Percentiles rank a stretch among this genome's conserved stretches.
phyloP scores from a whole-genome alignment of 2,797 vertebrate species.

The Hippocampus kuda region DNA sequence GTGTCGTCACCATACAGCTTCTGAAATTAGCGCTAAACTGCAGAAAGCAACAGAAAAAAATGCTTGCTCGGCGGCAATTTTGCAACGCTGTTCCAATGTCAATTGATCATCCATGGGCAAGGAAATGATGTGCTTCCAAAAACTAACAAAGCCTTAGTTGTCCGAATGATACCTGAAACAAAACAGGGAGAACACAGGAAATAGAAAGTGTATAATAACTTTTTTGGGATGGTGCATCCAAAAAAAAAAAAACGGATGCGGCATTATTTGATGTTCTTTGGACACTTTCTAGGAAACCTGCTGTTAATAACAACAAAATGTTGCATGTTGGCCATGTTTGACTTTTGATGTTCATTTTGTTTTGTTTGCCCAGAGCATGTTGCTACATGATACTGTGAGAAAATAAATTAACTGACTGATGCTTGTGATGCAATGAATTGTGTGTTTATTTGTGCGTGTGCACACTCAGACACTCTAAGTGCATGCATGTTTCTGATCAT shows the following conservation, averaged over 20 bases:
- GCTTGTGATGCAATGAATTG: constrained; percentile 18
- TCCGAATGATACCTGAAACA: too few relatives aligned
- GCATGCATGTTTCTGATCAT: constrained; percentile 36
- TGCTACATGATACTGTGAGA: constrained; percentile 44
- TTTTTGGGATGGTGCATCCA: neutral
- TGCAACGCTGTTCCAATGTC: too few relatives aligned
- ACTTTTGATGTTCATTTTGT: neutral
- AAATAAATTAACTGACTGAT: constrained; percentile 14
- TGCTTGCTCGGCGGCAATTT: too few relatives aligned
- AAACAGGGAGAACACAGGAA: neutral
- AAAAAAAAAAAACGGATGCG: neutral
- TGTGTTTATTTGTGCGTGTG: constrained; percentile 4
- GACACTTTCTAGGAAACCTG: neutral
- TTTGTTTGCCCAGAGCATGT: neutral
- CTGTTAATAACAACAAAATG: neutral
- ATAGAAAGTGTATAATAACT: neutral
- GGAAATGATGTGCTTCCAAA: too few relatives aligned
- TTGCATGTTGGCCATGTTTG: neutral
- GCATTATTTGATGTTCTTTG: neutral
- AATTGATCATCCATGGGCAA: too few relatives aligned
- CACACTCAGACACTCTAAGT: constrained; percentile 18
- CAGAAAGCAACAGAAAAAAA: too few relatives aligned
- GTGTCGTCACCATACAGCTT: too few relatives aligned
- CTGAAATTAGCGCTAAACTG: too few relatives aligned
- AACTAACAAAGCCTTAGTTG: too few relatives aligned